A percentile compares a stretch with the other conserved stretches of the same genome.
These are phyloP conservation scores for Conchocele bisecta DNA, from an alignment of 2,888 invertebrate species.

Conservation along the genomic window DNA sequence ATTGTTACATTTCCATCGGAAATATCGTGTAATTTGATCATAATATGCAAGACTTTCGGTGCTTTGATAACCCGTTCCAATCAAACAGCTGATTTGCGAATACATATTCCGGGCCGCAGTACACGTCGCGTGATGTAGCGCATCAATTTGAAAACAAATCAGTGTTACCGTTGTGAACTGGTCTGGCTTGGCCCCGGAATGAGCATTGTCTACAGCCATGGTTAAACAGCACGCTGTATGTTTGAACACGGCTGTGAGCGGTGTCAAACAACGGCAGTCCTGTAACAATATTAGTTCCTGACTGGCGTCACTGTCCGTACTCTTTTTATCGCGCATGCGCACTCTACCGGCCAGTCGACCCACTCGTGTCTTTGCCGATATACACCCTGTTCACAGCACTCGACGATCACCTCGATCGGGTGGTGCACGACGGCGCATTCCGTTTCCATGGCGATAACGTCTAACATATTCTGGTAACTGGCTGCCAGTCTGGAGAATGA, in stretches of 20 bases:
- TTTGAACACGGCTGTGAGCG: neutral
- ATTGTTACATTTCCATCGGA: no score
- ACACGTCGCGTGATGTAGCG: no score
- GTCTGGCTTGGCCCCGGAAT: no score
- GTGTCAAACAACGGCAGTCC: neutral
- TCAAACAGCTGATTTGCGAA: no score
- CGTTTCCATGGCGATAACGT: conserved; percentile 13
- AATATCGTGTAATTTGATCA: no score
- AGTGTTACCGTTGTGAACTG: no score
- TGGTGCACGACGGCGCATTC: conserved; percentile 48
- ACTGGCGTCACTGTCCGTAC: conserved; percentile 2
- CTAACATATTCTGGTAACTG: neutral
- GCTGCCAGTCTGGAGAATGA: conserved; percentile 7
- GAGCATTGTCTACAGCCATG: no score
- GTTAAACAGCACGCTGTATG: neutral
- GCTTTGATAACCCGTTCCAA: no score
- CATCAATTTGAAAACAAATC: no score
- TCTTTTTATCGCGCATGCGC: conserved; percentile 42
- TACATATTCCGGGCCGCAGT: no score
- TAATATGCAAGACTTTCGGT: no score
- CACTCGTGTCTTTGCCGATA: conserved; percentile 8
- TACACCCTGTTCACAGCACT: conserved; percentile 41
- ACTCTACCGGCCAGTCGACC: conserved; percentile 51
- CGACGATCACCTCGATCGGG: conserved; percentile 11
- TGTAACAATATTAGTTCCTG: no score